Base-by-base conservation (phyloP, 2,888 invertebrate genomes). In the Phaonia tiefii region DNA sequence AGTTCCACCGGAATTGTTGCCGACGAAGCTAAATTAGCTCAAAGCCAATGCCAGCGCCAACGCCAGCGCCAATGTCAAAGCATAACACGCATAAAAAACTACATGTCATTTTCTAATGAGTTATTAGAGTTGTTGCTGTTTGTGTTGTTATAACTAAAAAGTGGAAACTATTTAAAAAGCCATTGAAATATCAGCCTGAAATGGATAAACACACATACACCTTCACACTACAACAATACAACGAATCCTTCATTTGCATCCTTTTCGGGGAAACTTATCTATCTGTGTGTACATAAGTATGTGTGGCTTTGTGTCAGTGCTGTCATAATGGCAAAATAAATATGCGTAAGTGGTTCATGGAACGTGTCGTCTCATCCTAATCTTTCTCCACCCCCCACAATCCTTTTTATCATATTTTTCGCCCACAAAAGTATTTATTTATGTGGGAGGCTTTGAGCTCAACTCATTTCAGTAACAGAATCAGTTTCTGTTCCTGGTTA, bases 321-420 rank as follows among this genome's bases (percentile, higher is more conserved):
- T 88, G 86, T 87, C 89, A 88, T 89, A 89, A 89, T 90, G 89
- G 89, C 89, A 89, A 89, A 90, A 89, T 90, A 89, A 90, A 89
- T 89, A 89, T 88, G 89, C 88, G 84, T 87, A 88, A 88, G 88
- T 87, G 88, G 88, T 88, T 89, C 84, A 84, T 83, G 82, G 85
- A 86, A 86, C 88, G 88, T 88, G 88, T 86, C 17, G 25, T n/a
- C 54, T 58, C 51, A 31, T 31, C 31, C 4, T 31, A 8, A 5
- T 31, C 31, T 31, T 8, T 31, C 8, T 8, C 31, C 8, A 5
- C 31, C 4, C 13, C 13, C 22, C 51, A 42, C 11, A 54, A 69
- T 69, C 20, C 51, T 69, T 69, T 54, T 42, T 69, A 69, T 39
- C 25, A 11, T 31, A 49, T 25, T 39, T 42, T 63, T 63, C 42